A percentile compares a stretch with the other conserved stretches of the same genome.
These are phyloP conservation scores for Falco rusticolus DNA, from an alignment of 2,797 vertebrate genomes.

Conservation along the genomic window DNA sequence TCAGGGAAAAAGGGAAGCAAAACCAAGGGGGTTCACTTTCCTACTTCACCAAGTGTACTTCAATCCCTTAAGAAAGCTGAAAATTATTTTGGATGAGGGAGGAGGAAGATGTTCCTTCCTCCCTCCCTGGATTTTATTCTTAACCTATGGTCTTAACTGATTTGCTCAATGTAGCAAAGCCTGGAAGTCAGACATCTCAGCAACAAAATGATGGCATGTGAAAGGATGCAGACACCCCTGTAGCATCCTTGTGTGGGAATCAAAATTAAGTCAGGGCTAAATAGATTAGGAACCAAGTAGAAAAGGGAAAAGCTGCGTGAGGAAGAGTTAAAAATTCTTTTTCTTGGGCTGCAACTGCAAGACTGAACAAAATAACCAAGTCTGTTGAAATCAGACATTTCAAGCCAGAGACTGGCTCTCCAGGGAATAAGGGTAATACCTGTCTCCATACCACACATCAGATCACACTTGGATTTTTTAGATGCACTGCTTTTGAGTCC, in stretches of 20 bases:
- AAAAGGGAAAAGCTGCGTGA: neutral
- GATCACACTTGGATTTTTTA: neutral
- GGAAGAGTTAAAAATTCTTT: slow-evolving; percentile 13
- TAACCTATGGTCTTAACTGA: neutral
- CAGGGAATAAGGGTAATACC: neutral
- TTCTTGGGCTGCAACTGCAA: neutral
- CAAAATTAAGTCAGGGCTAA: neutral
- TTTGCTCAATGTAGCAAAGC: neutral
- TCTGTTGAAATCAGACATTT: neutral
- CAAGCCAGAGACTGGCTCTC: neutral
- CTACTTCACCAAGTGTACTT: neutral
- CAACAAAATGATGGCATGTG: neutral
- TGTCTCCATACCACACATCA: neutral
- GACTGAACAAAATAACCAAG: neutral
- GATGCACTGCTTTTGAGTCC: neutral
- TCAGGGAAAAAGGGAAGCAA: neutral
- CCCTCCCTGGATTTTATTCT: neutral
- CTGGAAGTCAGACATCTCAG: neutral
- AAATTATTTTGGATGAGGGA: neutral
- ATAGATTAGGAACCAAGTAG: neutral
- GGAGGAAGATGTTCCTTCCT: neutral
- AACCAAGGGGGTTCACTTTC: neutral
- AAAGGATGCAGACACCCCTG: neutral
- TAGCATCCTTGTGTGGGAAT: neutral
- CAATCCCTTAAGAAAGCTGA: neutral